Evolutionary conservation across 2,888 invertebrate species (phyloP).

Genomic region (Calameuta idolon): DNA sequence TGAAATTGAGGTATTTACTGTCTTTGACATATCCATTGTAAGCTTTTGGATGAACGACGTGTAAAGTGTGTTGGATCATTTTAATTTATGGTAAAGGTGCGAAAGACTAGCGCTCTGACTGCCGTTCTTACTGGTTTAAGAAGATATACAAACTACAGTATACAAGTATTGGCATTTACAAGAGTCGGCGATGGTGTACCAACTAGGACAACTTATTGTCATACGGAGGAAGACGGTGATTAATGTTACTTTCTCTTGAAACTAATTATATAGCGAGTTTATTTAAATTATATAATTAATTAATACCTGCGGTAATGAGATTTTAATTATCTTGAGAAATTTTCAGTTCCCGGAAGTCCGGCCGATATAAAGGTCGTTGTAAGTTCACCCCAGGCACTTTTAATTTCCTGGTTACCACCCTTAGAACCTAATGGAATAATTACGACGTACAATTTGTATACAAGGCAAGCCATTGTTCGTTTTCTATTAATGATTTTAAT

Average conservation of each 20-base stretch:
- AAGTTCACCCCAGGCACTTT: constrained; percentile 78
- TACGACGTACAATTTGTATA: constrained; percentile 80
- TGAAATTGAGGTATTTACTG: constrained; percentile 57
- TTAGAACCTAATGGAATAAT: constrained; percentile 81
- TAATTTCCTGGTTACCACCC: constrained; percentile 84
- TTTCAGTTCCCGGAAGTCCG: constrained; percentile 81
- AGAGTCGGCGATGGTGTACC: constrained; percentile 82
- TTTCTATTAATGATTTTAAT: background rate
- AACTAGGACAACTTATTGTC: constrained; percentile 77
- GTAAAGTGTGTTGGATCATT: constrained; percentile 3
- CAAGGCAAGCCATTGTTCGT: constrained; percentile 64
- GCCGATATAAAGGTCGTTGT: constrained; percentile 84
- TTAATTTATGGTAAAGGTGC: constrained; percentile 47
- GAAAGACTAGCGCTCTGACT: constrained; percentile 78
- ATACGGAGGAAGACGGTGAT: constrained; percentile 83
- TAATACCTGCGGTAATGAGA: constrained; percentile 4
- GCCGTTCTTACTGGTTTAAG: constrained; percentile 78
- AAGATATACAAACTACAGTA: constrained; percentile 84
- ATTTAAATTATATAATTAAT: constrained; percentile 14
- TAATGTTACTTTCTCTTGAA: constrained; percentile 6
- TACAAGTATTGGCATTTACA: constrained; percentile 83
- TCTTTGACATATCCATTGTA: background rate
- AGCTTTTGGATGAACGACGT: constrained; percentile 26
- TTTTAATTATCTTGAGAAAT: constrained; percentile 13
- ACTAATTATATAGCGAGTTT: background rate